Percentiles rank a stretch among this genome's conserved stretches.
phyloP scores from a whole-genome alignment of 2,888 invertebrate genomes.

The Drosophila helvetica region DNA sequence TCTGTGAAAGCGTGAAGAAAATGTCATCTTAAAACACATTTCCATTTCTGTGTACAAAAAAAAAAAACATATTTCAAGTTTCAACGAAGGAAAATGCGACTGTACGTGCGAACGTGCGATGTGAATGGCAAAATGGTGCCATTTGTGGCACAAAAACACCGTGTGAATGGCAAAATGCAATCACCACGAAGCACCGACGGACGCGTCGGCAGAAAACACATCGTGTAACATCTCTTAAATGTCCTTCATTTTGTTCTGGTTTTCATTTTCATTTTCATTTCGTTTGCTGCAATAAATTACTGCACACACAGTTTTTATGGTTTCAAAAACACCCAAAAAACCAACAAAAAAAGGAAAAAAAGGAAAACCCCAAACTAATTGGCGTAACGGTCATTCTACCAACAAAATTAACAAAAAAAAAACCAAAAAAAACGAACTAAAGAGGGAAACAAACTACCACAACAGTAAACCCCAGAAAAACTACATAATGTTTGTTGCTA shows the following conservation, averaged over 20 bases:
- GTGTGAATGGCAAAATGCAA: no score
- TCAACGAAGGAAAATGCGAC: no score
- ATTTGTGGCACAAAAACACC: no score
- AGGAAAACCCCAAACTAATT: constrained; percentile 75
- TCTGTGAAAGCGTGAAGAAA: no score
- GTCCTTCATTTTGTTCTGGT: constrained; percentile 37
- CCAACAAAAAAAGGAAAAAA: constrained; percentile 12
- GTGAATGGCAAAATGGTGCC: no score
- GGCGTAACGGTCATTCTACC: constrained; percentile 80
- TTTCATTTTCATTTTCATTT: constrained; percentile 22
- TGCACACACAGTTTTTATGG: constrained; percentile 38
- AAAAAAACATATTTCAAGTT: no score
- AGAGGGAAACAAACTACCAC: constrained; percentile 17
- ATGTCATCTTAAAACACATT: no score
- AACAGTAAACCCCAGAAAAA: constrained; percentile 38
- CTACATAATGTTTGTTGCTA: constrained; percentile 11
- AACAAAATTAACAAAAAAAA: constrained; percentile 58
- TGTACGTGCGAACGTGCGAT: no score
- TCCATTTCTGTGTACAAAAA: no score
- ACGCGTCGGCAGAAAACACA: background rate
- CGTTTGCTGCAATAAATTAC: constrained; percentile 45
- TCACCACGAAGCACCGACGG: no score
- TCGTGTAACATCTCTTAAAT: constrained; percentile 20
- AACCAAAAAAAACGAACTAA: constrained; percentile 1
- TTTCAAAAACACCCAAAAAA: constrained; percentile 18